Evolutionary conservation across 2,888 invertebrate genomes (phyloP), one percentile per base, ranked within the genome.

Genomic region (Parasteatoda lunata): DNA sequence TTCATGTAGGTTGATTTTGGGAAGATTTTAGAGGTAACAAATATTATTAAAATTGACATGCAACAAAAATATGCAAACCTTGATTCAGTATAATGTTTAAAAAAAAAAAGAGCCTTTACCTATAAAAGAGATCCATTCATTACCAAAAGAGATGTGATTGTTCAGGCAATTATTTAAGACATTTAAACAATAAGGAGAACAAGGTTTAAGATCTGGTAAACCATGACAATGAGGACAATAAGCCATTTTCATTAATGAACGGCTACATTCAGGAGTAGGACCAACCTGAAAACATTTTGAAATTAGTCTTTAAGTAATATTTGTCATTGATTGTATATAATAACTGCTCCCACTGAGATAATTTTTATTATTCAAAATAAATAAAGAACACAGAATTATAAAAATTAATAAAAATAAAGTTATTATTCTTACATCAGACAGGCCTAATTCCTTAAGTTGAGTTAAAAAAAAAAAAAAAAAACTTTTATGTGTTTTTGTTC

Each of bases 111-210:
- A 30, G 30, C 30, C 30, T 30, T 93, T 91, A 95, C 95, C 94
- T 80, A 96, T 95, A 93, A 95, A 97, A 89, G 94, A 94, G 92
- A 96, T 96, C 97, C 98, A 98, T 91, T 96, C 95, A 85, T 94
- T 93, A 89, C 96, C 96, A 89, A 98, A 94, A 90, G 96, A 96
- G 0, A 95, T 95, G 91, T 97, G 96, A 91, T 96, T 94, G 64
- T 96, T 95, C 85, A 98, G 94, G 91, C 98, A 98, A 87, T 96
- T 96, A 91, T 96, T 95, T 93, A 97, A 95, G 80, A 97, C 97
- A 92, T 97, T 96, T 90, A 96, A 94, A 92, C 98, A 98, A 93
- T 96, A 97, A 90, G 95, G 94, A 89, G 95, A 95, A 93, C 98
- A 98, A 0, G 95, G 94, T 90, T 94, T 93, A 52, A 94, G 93